A percentile compares a stretch with the other conserved stretches of the same genome.
These are phyloP conservation scores for Oryzias melastigma DNA, from an alignment of 2,113 vertebrate genomes.

Conservation along the genomic window DNA sequence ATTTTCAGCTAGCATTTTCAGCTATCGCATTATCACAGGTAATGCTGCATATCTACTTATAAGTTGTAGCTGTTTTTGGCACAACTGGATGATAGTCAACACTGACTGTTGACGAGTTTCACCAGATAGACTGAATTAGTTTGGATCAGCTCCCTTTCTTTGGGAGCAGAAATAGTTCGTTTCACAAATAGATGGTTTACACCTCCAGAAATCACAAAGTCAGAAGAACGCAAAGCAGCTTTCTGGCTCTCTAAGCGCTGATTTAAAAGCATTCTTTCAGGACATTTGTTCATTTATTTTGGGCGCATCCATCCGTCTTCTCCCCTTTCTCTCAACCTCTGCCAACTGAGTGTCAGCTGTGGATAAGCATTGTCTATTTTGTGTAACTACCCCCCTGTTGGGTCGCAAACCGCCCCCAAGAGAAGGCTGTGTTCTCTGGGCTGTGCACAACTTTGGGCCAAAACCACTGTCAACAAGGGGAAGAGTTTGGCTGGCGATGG, in stretches of 20 bases:
- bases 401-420: constrained; percentile 59
- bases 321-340: constrained; percentile 40
- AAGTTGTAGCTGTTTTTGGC: too few species aligned
- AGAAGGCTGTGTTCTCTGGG: constrained; percentile 64
- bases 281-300: constrained; percentile 64
- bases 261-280: constrained; percentile 45
- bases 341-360: constrained; percentile 57
- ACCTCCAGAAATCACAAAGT: constrained; percentile 23
- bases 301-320: constrained; percentile 46
- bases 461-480: constrained; percentile 79
- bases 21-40: too few species aligned
- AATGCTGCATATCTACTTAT: too few species aligned
- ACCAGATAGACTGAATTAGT: too few species aligned
- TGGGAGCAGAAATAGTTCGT: constrained; percentile 3
- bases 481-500: constrained; percentile 75
- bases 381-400: constrained; percentile 67
- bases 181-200: constrained; percentile 1
- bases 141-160: too few species aligned
- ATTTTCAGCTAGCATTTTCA: too few species aligned
- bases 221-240: constrained; percentile 6
- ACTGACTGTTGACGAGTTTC: too few species aligned
- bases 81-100: too few species aligned
- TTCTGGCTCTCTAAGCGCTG: constrained; percentile 17
- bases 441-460: constrained; percentile 60
- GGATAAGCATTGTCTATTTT: constrained; percentile 69